These are phyloP conservation scores for Apostichopus californicus DNA, from an alignment of 35 echinoderm and acorn worm species.

Conservation along the genomic window DNA sequence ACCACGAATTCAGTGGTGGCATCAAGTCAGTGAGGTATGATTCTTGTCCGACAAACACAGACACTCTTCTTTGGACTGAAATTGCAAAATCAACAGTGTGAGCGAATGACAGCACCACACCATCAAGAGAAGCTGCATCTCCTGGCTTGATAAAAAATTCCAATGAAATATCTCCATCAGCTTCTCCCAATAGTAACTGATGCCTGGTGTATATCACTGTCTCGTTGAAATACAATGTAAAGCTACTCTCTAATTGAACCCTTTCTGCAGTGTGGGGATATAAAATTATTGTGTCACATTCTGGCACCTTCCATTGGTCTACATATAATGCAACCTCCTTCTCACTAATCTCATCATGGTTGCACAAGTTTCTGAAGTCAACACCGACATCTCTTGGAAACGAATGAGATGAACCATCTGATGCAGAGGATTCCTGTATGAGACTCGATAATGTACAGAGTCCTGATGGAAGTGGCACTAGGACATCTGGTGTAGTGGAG, in stretches of 20 bases:
- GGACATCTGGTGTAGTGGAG: not conserved
- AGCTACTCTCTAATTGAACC: constrained; percentile 44
- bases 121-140: constrained; percentile 40
- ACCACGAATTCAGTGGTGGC: constrained; percentile 59
- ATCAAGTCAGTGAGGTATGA: constrained; percentile 67
- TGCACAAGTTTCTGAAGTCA: not conserved
- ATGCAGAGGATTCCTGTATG: constrained; percentile 57
- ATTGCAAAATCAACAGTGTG: constrained; percentile 65
- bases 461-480: constrained; percentile 25
- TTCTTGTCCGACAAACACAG: constrained; percentile 53
- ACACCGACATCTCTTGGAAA: constrained; percentile 36
- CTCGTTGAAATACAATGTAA: constrained; percentile 53
- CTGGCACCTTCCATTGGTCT: constrained; percentile 57
- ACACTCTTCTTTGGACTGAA: constrained; percentile 53
- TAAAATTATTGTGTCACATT: constrained; percentile 75
- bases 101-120: constrained; percentile 79
- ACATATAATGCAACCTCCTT: constrained; percentile 51
- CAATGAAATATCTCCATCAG: constrained; percentile 69
- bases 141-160: constrained; percentile 67
- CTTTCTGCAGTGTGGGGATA: constrained; percentile 29
- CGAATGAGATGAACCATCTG: constrained; percentile 1
- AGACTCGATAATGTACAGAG: constrained; percentile 14
- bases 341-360: constrained; percentile 18
- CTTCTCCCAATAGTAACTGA: constrained; percentile 33
- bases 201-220: constrained; percentile 60